Conservation (phyloP, 2,797 vertebrate genomes). For the Prunella strophiata region DNA sequence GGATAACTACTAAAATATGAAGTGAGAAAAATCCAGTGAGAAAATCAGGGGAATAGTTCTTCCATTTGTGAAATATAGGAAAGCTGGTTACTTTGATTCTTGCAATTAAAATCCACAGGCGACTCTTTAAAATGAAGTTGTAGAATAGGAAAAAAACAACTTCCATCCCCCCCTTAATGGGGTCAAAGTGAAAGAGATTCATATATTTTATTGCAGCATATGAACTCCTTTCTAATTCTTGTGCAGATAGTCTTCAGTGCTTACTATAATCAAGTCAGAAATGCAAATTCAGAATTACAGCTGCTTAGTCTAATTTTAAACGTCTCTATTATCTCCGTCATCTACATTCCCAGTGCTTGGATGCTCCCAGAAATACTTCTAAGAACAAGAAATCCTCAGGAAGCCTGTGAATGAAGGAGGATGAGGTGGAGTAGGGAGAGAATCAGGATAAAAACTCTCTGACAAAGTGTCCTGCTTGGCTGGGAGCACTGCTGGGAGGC, state of each 20-base stretch:
- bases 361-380: conserved; percentile 34
- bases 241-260: conserved; percentile 7
- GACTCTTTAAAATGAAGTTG: not conserved
- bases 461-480: not conserved
- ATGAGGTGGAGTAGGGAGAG: not conserved
- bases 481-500: not conserved
- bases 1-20: not conserved
- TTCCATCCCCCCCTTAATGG: not conserved
- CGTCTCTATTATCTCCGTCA: conserved; percentile 22
- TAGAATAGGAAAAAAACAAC: not conserved
- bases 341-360: not conserved
- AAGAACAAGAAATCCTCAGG: conserved; percentile 40
- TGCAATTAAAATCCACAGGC: not conserved
- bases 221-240: not conserved
- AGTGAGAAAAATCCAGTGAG: not conserved
- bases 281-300: conserved; percentile 63
- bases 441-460: not conserved
- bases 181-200: not conserved
- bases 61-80: not conserved
- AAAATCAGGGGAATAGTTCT: not conserved
- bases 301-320: conserved; percentile 68
- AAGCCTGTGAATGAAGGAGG: conserved; percentile 24
- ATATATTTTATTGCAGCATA: not conserved
- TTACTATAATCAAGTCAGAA: conserved; percentile 62
- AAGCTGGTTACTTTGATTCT: not conserved